A percentile compares a stretch with the other conserved stretches of the same genome.
Evolutionary conservation across 30 jellyfish, hydroid and myxozoan genomes (phyloP).

Genomic region (Hydractinia symbiolongicarpus): DNA sequence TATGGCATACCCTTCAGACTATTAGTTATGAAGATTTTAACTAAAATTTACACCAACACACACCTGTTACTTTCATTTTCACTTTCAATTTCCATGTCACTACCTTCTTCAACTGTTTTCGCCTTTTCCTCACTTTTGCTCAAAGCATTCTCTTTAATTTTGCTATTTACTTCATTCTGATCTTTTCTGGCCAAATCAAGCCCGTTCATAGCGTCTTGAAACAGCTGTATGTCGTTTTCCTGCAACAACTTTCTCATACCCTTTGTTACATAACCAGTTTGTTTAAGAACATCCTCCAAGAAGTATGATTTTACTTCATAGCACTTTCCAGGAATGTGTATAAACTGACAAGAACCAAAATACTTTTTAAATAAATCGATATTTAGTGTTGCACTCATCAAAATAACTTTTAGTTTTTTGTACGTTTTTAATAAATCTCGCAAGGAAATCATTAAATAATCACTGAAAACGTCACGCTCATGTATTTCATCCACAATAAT

Average conservation of each 20-base stretch:
- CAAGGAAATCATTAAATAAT: constrained; percentile 50
- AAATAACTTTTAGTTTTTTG: constrained; percentile 49
- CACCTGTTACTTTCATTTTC: constrained; percentile 8
- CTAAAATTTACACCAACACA: too few relatives aligned
- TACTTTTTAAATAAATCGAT: constrained; percentile 42
- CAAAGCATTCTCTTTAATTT: too few relatives aligned
- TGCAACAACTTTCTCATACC: constrained; percentile 36
- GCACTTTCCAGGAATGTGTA: constrained; percentile 45
- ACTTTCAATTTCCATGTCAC: constrained; percentile 23
- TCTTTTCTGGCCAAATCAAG: too few relatives aligned
- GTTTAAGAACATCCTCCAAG: constrained; percentile 49
- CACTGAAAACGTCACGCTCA: constrained; percentile 60
- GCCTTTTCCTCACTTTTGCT: too few relatives aligned
- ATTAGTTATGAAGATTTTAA: too few relatives aligned
- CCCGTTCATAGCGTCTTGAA: neutral
- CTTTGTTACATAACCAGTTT: constrained; percentile 51
- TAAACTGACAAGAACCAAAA: constrained; percentile 62
- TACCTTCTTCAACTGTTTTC: constrained; percentile 3
- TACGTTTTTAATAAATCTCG: constrained; percentile 54
- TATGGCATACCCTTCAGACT: too few relatives aligned
- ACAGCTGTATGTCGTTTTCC: constrained; percentile 8
- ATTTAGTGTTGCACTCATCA: constrained; percentile 70
- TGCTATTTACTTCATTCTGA: too few relatives aligned
- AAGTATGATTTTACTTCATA: constrained; percentile 51
- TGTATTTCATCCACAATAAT: constrained; percentile 69